Conservation (phyloP, 2,797 vertebrate species). For the Platyrinchus mystaceus region DNA sequence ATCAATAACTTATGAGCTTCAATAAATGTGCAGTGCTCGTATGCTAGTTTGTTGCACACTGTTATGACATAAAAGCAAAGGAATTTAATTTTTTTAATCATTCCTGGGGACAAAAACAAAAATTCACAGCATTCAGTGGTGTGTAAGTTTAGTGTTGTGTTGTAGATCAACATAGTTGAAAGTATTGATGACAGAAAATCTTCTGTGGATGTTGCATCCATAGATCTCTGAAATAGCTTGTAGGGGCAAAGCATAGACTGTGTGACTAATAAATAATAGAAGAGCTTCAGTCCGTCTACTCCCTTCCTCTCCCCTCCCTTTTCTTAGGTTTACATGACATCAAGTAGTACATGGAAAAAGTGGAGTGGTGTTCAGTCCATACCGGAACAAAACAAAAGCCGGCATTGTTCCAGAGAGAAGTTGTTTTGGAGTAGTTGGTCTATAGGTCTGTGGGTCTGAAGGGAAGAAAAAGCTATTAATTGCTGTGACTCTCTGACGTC, state of each 20-base stretch:
- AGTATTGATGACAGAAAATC: constrained; percentile 34
- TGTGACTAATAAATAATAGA: constrained; percentile 50
- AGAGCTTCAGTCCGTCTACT: background rate
- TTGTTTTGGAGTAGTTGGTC: background rate
- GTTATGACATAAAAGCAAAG: background rate
- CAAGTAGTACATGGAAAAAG: background rate
- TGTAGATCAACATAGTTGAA: background rate
- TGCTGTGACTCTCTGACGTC: background rate
- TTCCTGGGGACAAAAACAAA: background rate
- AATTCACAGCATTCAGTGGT: background rate
- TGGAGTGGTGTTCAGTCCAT: background rate
- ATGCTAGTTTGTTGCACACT: background rate
- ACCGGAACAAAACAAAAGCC: background rate
- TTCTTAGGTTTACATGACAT: constrained; percentile 5
- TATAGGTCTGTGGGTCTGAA: background rate
- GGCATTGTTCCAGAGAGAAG: background rate
- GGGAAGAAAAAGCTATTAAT: background rate
- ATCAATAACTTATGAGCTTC: constrained; percentile 46
- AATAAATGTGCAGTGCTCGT: background rate
- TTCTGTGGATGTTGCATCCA: background rate
- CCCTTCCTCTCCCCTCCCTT: background rate
- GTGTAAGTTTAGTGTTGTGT: background rate
- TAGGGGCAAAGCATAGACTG: background rate
- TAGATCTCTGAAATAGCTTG: background rate
- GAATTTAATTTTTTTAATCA: background rate